Base-by-base conservation (phyloP, 37 sponge, comb jelly and placozoan species). In the Eunapius fragilis region DNA sequence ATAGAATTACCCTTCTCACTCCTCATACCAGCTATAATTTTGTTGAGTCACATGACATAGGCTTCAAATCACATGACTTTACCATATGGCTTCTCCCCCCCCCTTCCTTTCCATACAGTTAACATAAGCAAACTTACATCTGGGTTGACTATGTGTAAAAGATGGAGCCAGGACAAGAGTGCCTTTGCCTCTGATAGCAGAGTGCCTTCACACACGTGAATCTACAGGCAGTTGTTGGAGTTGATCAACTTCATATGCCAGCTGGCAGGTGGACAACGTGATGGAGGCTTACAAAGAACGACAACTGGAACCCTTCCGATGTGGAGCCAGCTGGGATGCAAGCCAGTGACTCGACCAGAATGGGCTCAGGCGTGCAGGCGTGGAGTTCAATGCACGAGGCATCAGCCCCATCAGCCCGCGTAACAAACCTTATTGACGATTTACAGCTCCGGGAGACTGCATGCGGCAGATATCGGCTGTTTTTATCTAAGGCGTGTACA, bases 101-200 rank as follows among this genome's bases (percentile, higher is more conserved):
- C 25, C 27, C 19, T 48, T 26, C 68, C 32, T 32, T 10, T 26
- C 5, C 5, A 71, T 31, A 2, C 5, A 23, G 68, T 37, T 49
- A 24, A 33, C 70, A 72, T 28, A 73, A 0, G 48, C 24, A 49
- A 76, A 41, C 70, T 32, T 35, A 87, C 88, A 70, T 82, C 76
- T 31, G 88, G 88, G 70, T 82, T 87, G 76, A 82, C 32, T 11
- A 87, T 36, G 25, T 87, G 88, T 79, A 87, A 10, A 47, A 82
- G 70, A 70, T 82, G 88, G 17, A 87, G 41, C 22, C 76, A 71
- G 7, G 58, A 25, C 17, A 34, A 10, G 14, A 82, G 48, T 23
- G 68, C 68, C 2, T 25, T 37, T 10, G 78, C 9, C 41, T 78
- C 78, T 49, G 41, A 48, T 9, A n/a, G 25, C 23, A 78, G 3